Evolutionary conservation across 2,797 vertebrate species (phyloP).

Genomic region (Eurystomus glaucurus): DNA sequence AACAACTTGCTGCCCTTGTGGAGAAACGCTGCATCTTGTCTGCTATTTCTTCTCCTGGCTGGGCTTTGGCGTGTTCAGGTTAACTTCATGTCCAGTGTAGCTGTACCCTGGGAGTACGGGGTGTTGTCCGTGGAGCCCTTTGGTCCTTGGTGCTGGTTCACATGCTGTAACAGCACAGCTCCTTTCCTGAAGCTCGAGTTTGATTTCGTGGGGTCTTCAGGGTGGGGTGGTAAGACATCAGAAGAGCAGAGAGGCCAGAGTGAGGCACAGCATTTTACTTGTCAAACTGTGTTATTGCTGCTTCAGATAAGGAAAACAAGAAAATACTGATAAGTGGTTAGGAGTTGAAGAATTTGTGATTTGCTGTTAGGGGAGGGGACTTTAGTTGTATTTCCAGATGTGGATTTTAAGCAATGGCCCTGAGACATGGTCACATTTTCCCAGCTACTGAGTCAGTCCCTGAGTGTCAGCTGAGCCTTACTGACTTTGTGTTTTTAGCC

Average conservation of each 20-base stretch:
- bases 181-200: not conserved
- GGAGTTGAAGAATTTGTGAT: not conserved
- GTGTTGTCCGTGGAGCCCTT: fast-evolving
- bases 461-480: not conserved
- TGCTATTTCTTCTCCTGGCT: not conserved
- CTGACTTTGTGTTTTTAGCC: not conserved
- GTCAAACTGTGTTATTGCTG: not conserved
- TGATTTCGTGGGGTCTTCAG: fast-evolving
- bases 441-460: not conserved
- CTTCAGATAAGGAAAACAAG: not conserved
- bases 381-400: not conserved
- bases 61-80: not conserved
- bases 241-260: not conserved
- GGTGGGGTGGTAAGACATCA: not conserved
- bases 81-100: fast-evolving
- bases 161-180: not conserved
- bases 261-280: not conserved
- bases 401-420: not conserved
- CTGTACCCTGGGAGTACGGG: fast-evolving
- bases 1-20: not conserved
- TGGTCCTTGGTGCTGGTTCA: fast-evolving
- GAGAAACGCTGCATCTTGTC: not conserved
- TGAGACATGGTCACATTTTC: not conserved
- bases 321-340: not conserved
- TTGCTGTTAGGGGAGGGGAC: not conserved